A percentile compares a stretch with the other conserved stretches of the same genome.
Evolutionary conservation across 2,888 invertebrate species (phyloP).

Genomic region (Tipula vernalis): DNA sequence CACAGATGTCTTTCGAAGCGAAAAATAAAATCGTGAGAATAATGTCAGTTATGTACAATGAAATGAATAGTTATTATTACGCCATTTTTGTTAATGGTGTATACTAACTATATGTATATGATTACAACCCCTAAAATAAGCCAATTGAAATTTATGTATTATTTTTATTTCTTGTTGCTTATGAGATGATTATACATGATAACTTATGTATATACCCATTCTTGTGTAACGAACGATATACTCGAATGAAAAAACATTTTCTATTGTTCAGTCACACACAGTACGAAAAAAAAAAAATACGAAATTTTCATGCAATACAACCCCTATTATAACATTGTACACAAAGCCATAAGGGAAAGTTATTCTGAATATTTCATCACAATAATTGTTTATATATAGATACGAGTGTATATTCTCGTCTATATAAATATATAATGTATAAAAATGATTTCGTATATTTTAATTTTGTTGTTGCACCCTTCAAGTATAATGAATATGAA

Average conservation of each 20-base stretch:
- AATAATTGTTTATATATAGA: not conserved
- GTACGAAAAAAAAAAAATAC: not conserved
- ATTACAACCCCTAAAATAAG: not conserved
- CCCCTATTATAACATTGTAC: not conserved
- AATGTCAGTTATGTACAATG: not conserved
- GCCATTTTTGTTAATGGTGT: not conserved
- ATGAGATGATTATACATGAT: not conserved
- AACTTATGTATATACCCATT: not conserved
- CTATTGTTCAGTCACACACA: not conserved
- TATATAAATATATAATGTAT: not conserved
- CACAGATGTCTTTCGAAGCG: not conserved
- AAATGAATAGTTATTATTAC: not conserved
- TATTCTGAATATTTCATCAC: not conserved
- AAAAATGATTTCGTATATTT: not conserved
- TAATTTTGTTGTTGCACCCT: slow-evolving; percentile 9
- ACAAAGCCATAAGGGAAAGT: not conserved
- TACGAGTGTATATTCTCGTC: not conserved
- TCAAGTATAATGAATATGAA: not conserved
- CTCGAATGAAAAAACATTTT: not conserved
- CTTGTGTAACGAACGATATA: not conserved
- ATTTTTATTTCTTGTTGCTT: not conserved
- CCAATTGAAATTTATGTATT: not conserved
- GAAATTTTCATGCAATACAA: not conserved
- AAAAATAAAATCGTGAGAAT: not conserved
- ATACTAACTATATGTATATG: not conserved